Percentiles rank a stretch among this genome's conserved stretches.
Conservation (phyloP, 1,140 invertebrate genomes). For the Lepidurus apus region DNA sequence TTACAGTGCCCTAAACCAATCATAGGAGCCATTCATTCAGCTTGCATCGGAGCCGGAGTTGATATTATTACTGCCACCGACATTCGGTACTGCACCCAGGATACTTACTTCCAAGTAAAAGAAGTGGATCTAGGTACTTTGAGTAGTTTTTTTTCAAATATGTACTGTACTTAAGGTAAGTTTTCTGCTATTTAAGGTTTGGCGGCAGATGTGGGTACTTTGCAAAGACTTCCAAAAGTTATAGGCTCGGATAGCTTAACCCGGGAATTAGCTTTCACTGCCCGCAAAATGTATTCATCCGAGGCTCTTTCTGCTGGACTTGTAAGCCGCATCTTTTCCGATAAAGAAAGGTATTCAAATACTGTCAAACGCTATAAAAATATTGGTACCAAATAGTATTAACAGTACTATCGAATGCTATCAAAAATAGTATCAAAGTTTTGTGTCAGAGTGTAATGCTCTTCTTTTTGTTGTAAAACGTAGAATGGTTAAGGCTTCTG, state of each 20-base stretch:
- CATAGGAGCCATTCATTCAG: conserved; percentile 76
- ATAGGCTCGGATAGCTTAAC: conserved; percentile 80
- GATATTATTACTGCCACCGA: conserved; percentile 81
- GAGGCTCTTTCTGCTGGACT: conserved; percentile 74
- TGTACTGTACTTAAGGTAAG: not conserved
- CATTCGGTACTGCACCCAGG: conserved; percentile 82
- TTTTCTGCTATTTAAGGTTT: conserved; percentile 58
- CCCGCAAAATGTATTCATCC: conserved; percentile 66
- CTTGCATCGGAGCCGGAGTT: conserved; percentile 85
- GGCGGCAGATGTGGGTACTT: conserved; percentile 88
- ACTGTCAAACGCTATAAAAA: not conserved
- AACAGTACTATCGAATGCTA: too few relatives aligned
- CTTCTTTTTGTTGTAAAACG: conserved; percentile 22
- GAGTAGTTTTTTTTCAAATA: not conserved
- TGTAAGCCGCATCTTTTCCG: conserved; percentile 65
- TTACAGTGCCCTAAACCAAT: conserved; percentile 77
- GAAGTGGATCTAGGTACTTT: conserved; percentile 57
- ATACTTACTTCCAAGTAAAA: conserved; percentile 90
- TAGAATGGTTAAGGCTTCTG: conserved; percentile 62
- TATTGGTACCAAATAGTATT: not conserved
- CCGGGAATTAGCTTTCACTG: conserved; percentile 82
- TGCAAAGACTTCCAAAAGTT: conserved; percentile 90
- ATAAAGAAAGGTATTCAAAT: conserved; percentile 58
- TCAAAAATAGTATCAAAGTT: too few relatives aligned
- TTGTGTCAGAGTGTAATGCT: not conserved